Percentiles rank a stretch among this genome's conserved stretches.
phyloP scores from a whole-genome alignment of 2,113 vertebrate genomes.

The Mixornis gularis region DNA sequence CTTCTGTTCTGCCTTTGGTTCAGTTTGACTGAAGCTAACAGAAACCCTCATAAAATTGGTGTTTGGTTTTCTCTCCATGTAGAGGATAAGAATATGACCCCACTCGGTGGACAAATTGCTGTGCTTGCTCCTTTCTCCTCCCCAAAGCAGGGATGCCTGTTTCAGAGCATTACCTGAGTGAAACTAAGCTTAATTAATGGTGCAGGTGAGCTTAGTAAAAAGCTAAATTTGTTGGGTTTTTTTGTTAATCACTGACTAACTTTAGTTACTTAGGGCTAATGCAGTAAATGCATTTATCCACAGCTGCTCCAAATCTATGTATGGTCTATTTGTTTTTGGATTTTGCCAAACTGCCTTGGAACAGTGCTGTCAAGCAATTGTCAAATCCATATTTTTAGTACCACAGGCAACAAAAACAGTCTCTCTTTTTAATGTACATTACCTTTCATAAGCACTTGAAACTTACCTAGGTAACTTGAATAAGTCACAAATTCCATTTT shows the following conservation, averaged over 20 bases:
- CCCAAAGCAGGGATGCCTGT: background rate
- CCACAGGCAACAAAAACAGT: background rate
- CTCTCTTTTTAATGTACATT: background rate
- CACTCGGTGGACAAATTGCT: background rate
- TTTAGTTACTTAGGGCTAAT: background rate
- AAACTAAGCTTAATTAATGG: background rate
- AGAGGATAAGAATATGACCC: background rate
- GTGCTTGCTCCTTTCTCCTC: background rate
- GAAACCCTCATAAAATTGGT: background rate
- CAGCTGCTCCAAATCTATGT: background rate
- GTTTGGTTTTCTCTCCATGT: background rate
- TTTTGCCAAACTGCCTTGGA: background rate
- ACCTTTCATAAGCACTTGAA: background rate
- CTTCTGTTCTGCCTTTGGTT: background rate
- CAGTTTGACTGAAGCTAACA: background rate
- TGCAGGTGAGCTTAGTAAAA: background rate
- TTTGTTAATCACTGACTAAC: background rate
- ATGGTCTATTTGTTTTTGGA: background rate
- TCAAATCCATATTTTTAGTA: background rate
- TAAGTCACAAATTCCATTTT: background rate
- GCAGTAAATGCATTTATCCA: background rate
- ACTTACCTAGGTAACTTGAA: background rate
- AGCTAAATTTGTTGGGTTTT: background rate
- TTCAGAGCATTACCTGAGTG: background rate
- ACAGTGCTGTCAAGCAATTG: background rate